phyloP scores from a whole-genome alignment of 2,797 vertebrate species.

The Anabacerthia variegaticeps region DNA sequence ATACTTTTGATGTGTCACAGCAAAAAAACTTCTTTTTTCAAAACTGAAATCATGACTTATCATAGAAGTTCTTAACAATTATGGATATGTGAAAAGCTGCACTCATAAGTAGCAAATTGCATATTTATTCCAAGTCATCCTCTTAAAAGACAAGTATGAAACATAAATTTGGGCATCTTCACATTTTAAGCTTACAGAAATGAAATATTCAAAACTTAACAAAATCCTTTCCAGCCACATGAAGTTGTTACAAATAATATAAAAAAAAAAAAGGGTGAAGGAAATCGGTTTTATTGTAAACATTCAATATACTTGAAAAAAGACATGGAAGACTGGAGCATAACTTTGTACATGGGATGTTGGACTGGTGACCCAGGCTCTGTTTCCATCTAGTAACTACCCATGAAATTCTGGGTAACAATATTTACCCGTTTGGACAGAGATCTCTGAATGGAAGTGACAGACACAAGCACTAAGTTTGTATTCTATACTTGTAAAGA shows the following conservation, averaged over 20 bases:
- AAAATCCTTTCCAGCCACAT: neutral
- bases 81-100: neutral
- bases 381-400: neutral
- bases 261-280: accelerated
- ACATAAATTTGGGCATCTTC: neutral
- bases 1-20: neutral
- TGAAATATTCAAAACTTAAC: neutral
- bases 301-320: neutral
- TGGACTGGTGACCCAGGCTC: neutral
- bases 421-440: neutral
- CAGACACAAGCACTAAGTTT: neutral
- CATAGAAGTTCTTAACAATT: neutral
- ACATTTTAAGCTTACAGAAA: neutral
- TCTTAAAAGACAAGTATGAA: neutral
- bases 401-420: neutral
- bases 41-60: neutral
- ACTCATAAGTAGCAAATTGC: neutral
- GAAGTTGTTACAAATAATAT: neutral
- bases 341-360: neutral
- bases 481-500: neutral
- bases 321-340: neutral
- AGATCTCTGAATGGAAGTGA: neutral
- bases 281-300: neutral
- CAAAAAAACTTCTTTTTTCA: neutral
- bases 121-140: neutral